phyloP scores from a whole-genome alignment of 2,888 invertebrate species.

The Papilio gigon region DNA sequence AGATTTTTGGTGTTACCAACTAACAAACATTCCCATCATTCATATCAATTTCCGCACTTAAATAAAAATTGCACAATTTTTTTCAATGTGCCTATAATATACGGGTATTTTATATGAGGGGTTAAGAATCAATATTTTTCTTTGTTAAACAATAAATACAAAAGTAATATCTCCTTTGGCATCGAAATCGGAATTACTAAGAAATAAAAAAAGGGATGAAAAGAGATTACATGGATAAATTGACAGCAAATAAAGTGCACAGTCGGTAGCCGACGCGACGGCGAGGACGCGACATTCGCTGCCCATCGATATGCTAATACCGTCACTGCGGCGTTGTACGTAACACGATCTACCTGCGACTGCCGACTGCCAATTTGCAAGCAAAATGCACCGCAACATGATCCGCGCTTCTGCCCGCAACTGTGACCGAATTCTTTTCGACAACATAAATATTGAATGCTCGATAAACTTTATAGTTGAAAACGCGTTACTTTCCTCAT shows the following conservation, averaged over 20 bases:
- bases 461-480: not conserved
- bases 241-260: constrained; percentile 43
- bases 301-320: constrained; percentile 64
- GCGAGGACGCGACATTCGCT: constrained; percentile 46
- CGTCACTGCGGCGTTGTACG: constrained; percentile 52
- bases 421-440: constrained; percentile 11
- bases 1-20: too few species aligned
- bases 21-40: too few species aligned
- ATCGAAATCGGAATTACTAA: not conserved
- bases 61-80: too few species aligned
- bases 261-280: constrained; percentile 37
- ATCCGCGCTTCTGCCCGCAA: constrained; percentile 34
- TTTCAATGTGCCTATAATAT: too few species aligned
- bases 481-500: not conserved
- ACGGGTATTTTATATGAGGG: not conserved
- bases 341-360: constrained; percentile 61
- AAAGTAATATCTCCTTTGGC: not conserved
- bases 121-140: not conserved
- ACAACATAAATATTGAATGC: not conserved
- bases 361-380: constrained; percentile 66
- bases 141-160: not conserved
- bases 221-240: constrained; percentile 29
- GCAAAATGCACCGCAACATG: constrained; percentile 58
- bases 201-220: not conserved
- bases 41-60: too few species aligned